Percentiles rank a stretch among this genome's conserved stretches.
Conservation (phyloP, 2,888 invertebrate genomes). For the Celastrina argiolus region DNA sequence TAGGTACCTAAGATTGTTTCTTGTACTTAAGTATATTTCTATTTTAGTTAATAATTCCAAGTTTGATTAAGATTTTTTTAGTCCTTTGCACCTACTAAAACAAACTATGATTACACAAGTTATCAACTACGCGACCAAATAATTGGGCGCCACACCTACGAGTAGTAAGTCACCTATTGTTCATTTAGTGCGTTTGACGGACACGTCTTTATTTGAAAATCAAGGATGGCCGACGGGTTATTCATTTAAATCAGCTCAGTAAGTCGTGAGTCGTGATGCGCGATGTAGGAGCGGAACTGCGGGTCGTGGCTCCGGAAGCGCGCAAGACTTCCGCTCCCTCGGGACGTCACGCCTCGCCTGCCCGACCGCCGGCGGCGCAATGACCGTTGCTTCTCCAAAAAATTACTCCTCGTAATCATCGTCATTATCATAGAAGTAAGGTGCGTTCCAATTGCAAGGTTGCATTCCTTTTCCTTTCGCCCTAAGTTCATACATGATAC, state of each 20-base stretch:
- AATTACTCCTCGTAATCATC: background rate
- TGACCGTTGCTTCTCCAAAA: constrained; percentile 26
- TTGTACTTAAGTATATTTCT: no score
- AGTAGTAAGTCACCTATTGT: background rate
- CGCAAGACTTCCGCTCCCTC: constrained; percentile 75
- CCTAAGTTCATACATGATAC: no score
- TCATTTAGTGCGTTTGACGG: background rate
- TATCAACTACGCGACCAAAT: no score
- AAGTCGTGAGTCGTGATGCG: constrained; percentile 23
- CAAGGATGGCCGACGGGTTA: background rate
- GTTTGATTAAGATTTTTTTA: no score
- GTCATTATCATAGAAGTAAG: background rate
- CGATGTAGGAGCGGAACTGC: constrained; percentile 56
- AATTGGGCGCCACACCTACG: no score
- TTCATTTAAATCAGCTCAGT: background rate
- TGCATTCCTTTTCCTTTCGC: no score
- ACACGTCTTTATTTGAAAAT: no score
- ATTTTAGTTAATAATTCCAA: no score
- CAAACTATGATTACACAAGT: no score
- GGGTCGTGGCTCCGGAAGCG: constrained; percentile 62
- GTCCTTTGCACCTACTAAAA: no score
- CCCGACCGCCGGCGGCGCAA: constrained; percentile 33
- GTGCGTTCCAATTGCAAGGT: no score
- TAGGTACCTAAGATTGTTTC: no score
- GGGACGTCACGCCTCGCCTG: constrained; percentile 62